A percentile compares a stretch with the other conserved stretches of the same genome.
Evolutionary conservation across 2,113 vertebrate genomes (phyloP).

Genomic region (Nothocercus nigrocapillus): DNA sequence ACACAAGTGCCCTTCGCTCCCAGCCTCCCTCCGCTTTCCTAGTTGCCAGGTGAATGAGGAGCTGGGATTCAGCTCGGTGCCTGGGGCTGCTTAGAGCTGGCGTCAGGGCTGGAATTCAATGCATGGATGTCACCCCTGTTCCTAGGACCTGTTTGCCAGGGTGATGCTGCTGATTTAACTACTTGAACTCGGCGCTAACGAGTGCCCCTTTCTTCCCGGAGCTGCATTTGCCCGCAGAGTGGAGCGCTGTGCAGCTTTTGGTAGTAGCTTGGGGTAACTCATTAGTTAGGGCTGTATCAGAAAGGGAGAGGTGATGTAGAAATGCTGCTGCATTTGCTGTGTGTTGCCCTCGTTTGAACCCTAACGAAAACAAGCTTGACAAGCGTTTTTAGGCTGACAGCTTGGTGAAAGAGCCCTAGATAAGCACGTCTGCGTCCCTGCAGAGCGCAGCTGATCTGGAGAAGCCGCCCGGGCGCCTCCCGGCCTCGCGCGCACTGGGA

Average conservation of each 20-base stretch:
- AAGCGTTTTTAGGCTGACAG: slow-evolving; percentile 36
- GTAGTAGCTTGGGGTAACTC: background rate
- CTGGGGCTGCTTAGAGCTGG: slow-evolving; percentile 3
- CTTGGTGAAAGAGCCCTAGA: background rate
- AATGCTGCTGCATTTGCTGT: background rate
- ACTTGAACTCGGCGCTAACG: background rate
- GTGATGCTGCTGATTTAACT: background rate
- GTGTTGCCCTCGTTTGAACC: slow-evolving; percentile 28
- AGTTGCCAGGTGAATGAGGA: slow-evolving; percentile 61
- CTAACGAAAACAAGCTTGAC: slow-evolving; percentile 25
- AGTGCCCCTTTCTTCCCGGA: background rate
- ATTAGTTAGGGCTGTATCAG: slow-evolving; percentile 1
- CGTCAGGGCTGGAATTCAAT: background rate
- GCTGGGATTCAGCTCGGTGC: slow-evolving; percentile 17
- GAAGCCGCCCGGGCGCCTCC: background rate
- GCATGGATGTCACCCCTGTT: background rate
- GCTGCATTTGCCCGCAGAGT: background rate
- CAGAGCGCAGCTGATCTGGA: background rate
- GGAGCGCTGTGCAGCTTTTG: background rate
- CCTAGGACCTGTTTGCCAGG: background rate
- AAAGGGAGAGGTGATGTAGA: background rate
- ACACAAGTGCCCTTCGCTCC: slow-evolving; percentile 51
- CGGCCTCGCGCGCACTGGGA: background rate
- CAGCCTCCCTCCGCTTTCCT: slow-evolving; percentile 21
- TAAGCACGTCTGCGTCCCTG: background rate